Base-by-base conservation (phyloP, 2,888 invertebrate genomes). In the Eumacrocentrus americanus region DNA sequence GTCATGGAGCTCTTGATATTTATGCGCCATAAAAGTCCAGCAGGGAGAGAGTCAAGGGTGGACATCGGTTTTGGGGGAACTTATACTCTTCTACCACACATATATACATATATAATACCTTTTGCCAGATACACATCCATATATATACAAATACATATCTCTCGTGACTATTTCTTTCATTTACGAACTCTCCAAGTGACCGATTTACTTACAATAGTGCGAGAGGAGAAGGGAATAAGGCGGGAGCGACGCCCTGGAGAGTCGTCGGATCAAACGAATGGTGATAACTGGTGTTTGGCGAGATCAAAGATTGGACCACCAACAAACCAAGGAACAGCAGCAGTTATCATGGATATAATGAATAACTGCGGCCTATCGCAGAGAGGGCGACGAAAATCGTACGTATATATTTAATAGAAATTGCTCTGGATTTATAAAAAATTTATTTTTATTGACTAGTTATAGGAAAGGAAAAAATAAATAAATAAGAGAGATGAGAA, bases 1-100 rank as follows among this genome's bases (percentile, higher is more conserved):
- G 61, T 55, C 58, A 55, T 62, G 56, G 74, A 75, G 76, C 76
- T 76, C 77, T 75, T 71, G 77, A 80, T 79, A 78, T 80, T 80
- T 80, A 80, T 80, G 79, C 75, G 74, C 76, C 73, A 79, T 80
- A 79, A 80, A 80, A 79, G 78, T 76, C 74, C 67, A 74, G 71
- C 72, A 72, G 70, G 60, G 72, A 54, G 66, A 67, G 72, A 74
- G 77, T 73, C 76, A 77, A 78, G 75, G 77, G 76, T 76, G 76
- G 78, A 76, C 77, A 76, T 77, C 71, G 73, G 70, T 73, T 76
- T 72, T 70, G 60, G 71, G 70, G 72, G 69, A 70, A 67, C 50
- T 48, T 50, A 23, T 11, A 51, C 14, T 7, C 35, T 2, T 37
- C 20, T 25, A 18, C 53, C 40, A 23, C 14, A 40, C 23, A n/a